Conservation (phyloP, 2,113 vertebrate genomes). For the Gambusia affinis region DNA sequence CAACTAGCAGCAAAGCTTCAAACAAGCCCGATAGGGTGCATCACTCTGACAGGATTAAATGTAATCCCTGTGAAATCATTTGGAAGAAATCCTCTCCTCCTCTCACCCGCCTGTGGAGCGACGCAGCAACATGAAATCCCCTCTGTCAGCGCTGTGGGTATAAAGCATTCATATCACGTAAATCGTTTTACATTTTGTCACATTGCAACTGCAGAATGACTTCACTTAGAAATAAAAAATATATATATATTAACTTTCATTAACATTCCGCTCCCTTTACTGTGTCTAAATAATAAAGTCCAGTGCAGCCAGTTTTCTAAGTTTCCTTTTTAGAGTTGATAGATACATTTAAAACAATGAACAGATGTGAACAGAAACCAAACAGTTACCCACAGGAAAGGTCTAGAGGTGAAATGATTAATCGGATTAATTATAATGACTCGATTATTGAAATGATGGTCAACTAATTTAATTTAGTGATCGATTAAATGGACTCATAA, state of each 20-base stretch:
- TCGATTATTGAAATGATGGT: too few relatives aligned
- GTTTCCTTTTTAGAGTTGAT: neutral
- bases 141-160: neutral
- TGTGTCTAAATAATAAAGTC: neutral
- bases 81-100: slow-evolving; percentile 4
- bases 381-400: neutral
- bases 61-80: slow-evolving; percentile 33
- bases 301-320: neutral
- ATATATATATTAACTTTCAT: neutral
- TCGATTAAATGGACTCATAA: too few relatives aligned
- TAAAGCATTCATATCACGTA: neutral
- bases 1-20: slow-evolving; percentile 25
- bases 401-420: too few relatives aligned
- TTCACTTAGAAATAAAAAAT: neutral
- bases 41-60: slow-evolving; percentile 45
- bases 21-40: slow-evolving; percentile 26
- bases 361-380: neutral
- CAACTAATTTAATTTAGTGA: too few relatives aligned
- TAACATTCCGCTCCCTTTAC: neutral
- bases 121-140: slow-evolving; percentile 6
- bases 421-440: too few relatives aligned
- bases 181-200: neutral
- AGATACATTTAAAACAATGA: neutral
- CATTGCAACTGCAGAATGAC: neutral
- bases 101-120: neutral